Percentiles rank a stretch among this genome's conserved stretches.
phyloP scores from a whole-genome alignment of 53 echinoderm and acorn worm genomes.

The Hippasteria phrygiana region DNA sequence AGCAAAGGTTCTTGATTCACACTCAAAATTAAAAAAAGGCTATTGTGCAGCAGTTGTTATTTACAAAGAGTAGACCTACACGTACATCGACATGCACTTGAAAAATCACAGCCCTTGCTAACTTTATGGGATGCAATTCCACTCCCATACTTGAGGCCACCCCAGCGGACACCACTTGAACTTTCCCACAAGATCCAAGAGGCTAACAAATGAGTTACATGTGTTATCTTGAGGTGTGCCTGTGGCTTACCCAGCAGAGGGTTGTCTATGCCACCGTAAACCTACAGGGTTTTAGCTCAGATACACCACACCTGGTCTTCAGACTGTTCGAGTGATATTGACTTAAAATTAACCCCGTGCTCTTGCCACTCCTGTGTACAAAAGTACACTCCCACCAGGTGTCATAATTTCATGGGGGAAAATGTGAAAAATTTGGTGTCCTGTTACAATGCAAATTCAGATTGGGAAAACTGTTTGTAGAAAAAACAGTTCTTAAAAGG shows the following conservation, averaged over 20 bases:
- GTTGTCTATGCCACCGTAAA: slow-evolving; percentile 3
- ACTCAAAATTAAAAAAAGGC: too few relatives aligned
- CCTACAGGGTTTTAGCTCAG: slow-evolving; percentile 8
- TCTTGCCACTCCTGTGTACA: background rate
- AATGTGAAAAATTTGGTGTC: slow-evolving; percentile 7
- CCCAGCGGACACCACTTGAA: slow-evolving; percentile 15
- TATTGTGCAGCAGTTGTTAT: too few relatives aligned
- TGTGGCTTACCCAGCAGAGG: slow-evolving; percentile 33
- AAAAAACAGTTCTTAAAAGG: too few relatives aligned
- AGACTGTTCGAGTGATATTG: slow-evolving; percentile 21
- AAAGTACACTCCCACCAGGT: slow-evolving; percentile 50
- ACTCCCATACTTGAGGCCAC: background rate
- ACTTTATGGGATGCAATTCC: too few relatives aligned
- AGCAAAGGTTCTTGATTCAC: too few relatives aligned
- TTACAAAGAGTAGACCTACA: too few relatives aligned
- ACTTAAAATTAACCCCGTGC: slow-evolving; percentile 34
- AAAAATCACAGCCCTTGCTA: background rate
- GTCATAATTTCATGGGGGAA: slow-evolving; percentile 7
- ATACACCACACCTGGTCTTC: slow-evolving; percentile 39
- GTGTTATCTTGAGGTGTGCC: slow-evolving; percentile 53
- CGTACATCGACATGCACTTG: too few relatives aligned
- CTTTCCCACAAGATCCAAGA: slow-evolving; percentile 43
- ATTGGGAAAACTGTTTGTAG: background rate
- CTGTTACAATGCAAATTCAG: slow-evolving; percentile 25
- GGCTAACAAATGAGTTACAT: slow-evolving; percentile 58